Base-by-base conservation (phyloP, 2,797 vertebrate genomes). In the Anniella stebbinsi region DNA sequence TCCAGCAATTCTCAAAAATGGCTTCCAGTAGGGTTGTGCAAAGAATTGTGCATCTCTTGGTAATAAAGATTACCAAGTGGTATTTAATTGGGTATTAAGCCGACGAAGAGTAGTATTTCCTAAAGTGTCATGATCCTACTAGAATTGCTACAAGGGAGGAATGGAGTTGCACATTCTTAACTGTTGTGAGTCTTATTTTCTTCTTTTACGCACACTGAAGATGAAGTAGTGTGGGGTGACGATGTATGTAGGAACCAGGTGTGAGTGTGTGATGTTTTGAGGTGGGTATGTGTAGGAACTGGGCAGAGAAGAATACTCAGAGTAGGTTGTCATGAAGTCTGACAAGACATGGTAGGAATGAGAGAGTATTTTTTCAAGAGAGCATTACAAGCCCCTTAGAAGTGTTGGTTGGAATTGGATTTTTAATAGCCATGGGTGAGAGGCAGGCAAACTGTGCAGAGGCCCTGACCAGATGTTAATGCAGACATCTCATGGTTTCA, bases 261-360 rank as follows among this genome's bases (percentile, higher is more conserved):
- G 38, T 76, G 41, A 45, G 66, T 45, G 21, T 33, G 18, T 30
- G 51, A 76, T 8, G 82, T 69, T 45, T 60, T n/a, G 63, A 48
- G 15, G 33, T 48, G 25, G 1, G 48, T 33, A 25, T 12, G 10
- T 30, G 30, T 54, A n/a, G 2, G 13, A 80, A 54, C 5, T n/a
- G 30, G 30, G 30, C 30, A 57, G 84, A 94, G 69, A 84, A 84
- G 23, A 60, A 57, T n/a, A 54, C 78, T 33, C 48, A 41, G 60
- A 57, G 25, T 17, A 0, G 0, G 51, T 54, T 54, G 10, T 63
- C 3, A 3, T 18, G n/a, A n/a, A n/a, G n/a, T n/a, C n/a, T n/a
- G n/a, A n/a, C 63, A 21, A 60, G 38, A 80, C 54, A 36, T 3
- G 3, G 33, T 38, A 36, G n/a, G 54, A 57, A 23, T n/a, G 15